These are phyloP conservation scores for Ischnura elegans DNA, from an alignment of 2,888 invertebrate genomes.

Conservation along the genomic window DNA sequence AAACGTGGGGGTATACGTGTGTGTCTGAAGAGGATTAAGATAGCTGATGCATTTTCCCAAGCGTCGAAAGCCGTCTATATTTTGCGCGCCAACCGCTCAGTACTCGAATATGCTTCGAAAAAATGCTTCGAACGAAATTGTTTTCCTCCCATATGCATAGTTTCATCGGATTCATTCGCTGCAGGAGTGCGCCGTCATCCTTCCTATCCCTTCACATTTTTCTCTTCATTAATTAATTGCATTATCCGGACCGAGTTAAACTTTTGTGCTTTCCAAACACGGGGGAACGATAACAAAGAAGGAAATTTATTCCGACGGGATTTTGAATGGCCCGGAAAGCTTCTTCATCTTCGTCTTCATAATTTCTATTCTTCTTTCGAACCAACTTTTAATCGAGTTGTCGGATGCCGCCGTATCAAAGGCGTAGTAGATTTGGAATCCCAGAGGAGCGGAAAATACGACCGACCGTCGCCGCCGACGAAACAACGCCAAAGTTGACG, in stretches of 20 bases:
- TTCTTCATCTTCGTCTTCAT: slow-evolving; percentile 58
- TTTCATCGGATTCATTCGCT: slow-evolving; percentile 49
- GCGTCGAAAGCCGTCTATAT: not conserved
- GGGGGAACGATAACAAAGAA: slow-evolving; percentile 55
- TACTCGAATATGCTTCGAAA: not conserved
- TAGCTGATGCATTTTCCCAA: not conserved
- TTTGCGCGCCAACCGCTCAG: not conserved
- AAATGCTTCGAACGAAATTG: slow-evolving; percentile 4
- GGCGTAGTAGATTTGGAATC: slow-evolving; percentile 42
- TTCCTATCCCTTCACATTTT: not conserved
- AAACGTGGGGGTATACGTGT: no score
- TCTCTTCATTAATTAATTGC: slow-evolving; percentile 54
- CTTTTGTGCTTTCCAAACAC: slow-evolving; percentile 57
- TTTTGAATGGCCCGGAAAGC: slow-evolving; percentile 58
- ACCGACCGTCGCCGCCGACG: not conserved
- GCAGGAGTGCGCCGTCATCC: slow-evolving; percentile 17
- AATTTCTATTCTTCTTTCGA: slow-evolving; percentile 56
- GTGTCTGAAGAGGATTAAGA: no score
- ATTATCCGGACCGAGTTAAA: slow-evolving; percentile 56
- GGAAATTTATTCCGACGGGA: slow-evolving; percentile 38
- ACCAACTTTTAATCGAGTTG: slow-evolving; percentile 65
- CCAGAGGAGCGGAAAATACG: slow-evolving; percentile 59
- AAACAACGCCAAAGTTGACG: slow-evolving; percentile 25
- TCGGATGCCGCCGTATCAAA: slow-evolving; percentile 52
- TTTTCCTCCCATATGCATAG: not conserved